These are phyloP conservation scores for Lanius ludovicianus DNA, from an alignment of 2,113 vertebrate species.

Conservation along the genomic window DNA sequence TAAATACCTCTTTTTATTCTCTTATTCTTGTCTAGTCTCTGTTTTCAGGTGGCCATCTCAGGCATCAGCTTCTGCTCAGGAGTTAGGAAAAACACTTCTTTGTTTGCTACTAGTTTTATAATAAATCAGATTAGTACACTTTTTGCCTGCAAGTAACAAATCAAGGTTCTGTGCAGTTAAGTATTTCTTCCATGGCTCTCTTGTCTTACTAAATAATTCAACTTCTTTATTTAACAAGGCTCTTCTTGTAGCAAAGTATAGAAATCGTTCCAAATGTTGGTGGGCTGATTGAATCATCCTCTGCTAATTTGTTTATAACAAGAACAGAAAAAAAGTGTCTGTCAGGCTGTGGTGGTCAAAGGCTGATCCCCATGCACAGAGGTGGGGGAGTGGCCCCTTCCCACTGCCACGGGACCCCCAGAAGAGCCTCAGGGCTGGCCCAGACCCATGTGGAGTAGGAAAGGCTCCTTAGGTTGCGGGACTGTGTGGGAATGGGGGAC, in stretches of 20 bases:
- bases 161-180: background rate
- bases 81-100: background rate
- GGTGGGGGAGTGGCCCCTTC: rapidly evolving
- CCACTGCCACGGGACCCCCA: rapidly evolving
- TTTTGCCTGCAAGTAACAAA: background rate
- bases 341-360: background rate
- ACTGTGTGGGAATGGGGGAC: background rate
- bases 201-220: constrained; percentile 7
- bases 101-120: background rate
- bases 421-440: rapidly evolving
- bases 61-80: background rate
- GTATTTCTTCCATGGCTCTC: background rate
- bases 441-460: rapidly evolving
- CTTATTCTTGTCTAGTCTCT: too few species aligned
- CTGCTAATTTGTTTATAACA: background rate
- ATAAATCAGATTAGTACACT: background rate
- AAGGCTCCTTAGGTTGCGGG: rapidly evolving
- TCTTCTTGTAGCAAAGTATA: background rate
- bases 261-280: background rate
- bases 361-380: rapidly evolving
- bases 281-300: background rate
- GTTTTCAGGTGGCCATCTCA: too few species aligned
- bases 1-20: too few species aligned
- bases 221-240: background rate
- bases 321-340: background rate